Evolutionary conservation across 1,140 invertebrate species (phyloP).

Genomic region (Leptopilina boulardi): DNA sequence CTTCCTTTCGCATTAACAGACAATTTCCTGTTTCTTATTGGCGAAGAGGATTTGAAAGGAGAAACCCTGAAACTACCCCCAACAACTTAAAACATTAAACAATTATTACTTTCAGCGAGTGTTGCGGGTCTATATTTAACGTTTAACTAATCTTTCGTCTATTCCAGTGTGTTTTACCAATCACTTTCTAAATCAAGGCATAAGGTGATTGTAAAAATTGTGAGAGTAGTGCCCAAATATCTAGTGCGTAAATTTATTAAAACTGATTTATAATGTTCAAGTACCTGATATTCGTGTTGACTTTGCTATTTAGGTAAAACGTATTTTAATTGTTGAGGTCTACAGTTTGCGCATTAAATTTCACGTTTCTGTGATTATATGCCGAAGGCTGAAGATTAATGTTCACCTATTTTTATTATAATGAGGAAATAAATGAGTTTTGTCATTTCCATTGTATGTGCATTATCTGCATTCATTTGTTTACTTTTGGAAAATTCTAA

Average conservation of each 20-base stretch:
- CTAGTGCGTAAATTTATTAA: background rate
- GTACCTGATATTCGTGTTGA: background rate
- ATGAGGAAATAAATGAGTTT: too few relatives aligned
- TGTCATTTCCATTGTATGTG: too few relatives aligned
- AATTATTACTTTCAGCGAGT: background rate
- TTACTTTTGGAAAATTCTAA: too few relatives aligned
- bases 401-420: too few relatives aligned
- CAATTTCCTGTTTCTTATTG: background rate
- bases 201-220: background rate
- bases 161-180: background rate
- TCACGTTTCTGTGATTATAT: too few relatives aligned
- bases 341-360: too few relatives aligned
- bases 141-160: background rate
- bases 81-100: background rate
- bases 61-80: constrained; percentile 1
- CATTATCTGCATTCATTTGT: too few relatives aligned
- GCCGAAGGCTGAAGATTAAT: too few relatives aligned
- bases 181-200: background rate
- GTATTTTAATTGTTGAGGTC: too few relatives aligned
- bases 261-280: background rate
- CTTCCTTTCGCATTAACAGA: background rate
- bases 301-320: background rate
- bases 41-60: constrained; percentile 7
- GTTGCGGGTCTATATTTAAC: background rate
- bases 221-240: background rate